phyloP scores from a whole-genome alignment of 2,888 invertebrate genomes.

The Catocala sponsa region DNA sequence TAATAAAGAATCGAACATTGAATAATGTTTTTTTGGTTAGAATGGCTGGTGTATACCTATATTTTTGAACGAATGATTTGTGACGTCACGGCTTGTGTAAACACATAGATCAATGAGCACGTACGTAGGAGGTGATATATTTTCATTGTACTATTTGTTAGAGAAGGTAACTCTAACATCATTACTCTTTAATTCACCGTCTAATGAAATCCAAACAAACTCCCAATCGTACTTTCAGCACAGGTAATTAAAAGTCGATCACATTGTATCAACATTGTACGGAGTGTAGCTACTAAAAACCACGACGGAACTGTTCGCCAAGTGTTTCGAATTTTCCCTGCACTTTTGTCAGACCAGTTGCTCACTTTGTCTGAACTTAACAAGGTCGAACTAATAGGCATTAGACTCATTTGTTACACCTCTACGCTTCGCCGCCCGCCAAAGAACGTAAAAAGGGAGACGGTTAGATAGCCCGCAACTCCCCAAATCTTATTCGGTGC shows the following conservation, averaged over 20 bases:
- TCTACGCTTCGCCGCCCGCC: conserved; percentile 77
- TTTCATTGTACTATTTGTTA: background rate
- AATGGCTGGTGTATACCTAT: background rate
- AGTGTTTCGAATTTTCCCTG: conserved; percentile 67
- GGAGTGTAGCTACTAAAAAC: conserved; percentile 29
- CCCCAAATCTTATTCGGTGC: conserved; percentile 63
- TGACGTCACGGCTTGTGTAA: background rate
- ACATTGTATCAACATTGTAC: conserved; percentile 22
- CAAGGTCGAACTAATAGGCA: conserved; percentile 83
- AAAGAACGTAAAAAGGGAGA: conserved; percentile 76
- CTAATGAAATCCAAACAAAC: conserved; percentile 19
- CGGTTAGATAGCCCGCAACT: conserved; percentile 66
- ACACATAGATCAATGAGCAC: background rate
- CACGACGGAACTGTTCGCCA: conserved; percentile 48
- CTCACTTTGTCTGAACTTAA: conserved; percentile 81
- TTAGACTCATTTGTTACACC: conserved; percentile 82
- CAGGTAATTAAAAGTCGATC: conserved; percentile 39
- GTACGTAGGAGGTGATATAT: background rate
- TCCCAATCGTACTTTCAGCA: conserved; percentile 9
- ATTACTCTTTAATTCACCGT: conserved; percentile 11
- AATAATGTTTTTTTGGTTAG: conserved; percentile 17
- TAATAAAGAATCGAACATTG: conserved; percentile 35
- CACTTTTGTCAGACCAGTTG: conserved; percentile 69
- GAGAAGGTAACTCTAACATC: background rate
- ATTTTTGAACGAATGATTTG: conserved; percentile 2